A percentile compares a stretch with the other conserved stretches of the same genome.
phyloP scores from a whole-genome alignment of 2,888 invertebrate genomes.

The Hypomecis punctinalis region DNA sequence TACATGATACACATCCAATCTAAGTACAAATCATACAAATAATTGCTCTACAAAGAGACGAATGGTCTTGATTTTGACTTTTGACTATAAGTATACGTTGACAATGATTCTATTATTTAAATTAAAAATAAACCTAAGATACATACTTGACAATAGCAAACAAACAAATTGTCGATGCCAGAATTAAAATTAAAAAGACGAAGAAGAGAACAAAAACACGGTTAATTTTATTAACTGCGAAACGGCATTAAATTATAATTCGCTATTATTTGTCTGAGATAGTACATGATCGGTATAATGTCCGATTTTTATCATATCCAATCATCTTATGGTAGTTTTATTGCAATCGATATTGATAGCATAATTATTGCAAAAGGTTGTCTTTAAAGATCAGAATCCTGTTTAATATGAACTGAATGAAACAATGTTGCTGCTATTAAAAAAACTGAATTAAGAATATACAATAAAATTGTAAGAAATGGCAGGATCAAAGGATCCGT shows the following conservation, averaged over 20 bases:
- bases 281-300: not conserved
- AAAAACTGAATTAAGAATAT: not conserved
- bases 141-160: too few species aligned
- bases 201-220: too few species aligned
- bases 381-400: not conserved
- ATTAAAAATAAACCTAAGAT: too few species aligned
- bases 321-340: not conserved
- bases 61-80: too few species aligned
- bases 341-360: slow-evolving; percentile 12
- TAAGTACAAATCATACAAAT: too few species aligned
- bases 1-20: too few species aligned
- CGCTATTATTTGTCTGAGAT: not conserved
- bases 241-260: not conserved
- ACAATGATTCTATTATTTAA: too few species aligned
- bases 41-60: too few species aligned
- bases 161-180: too few species aligned
- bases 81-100: too few species aligned
- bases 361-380: slow-evolving; percentile 16
- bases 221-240: not conserved
- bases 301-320: not conserved
- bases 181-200: too few species aligned
- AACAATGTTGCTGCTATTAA: slow-evolving; percentile 12
- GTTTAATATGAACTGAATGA: slow-evolving; percentile 9
- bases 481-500: not conserved
- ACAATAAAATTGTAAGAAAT: not conserved